phyloP scores from a whole-genome alignment of 2,797 vertebrate genomes.

The Australoheros facetus region DNA sequence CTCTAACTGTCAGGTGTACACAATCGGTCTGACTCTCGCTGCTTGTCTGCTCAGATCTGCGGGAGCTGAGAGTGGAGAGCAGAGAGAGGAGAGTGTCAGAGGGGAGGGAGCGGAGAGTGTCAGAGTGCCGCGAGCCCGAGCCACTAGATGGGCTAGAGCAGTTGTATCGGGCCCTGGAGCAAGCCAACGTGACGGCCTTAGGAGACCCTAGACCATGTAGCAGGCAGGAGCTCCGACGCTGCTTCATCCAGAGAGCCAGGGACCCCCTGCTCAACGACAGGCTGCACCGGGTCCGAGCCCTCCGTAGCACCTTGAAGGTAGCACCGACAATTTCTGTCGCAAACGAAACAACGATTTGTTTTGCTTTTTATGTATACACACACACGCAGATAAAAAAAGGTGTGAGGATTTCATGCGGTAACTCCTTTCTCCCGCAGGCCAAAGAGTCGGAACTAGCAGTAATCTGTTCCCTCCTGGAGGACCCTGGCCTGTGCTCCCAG shows the following conservation, averaged over 20 bases:
- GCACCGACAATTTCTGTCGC: constrained; percentile 9
- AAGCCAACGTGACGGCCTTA: constrained; percentile 84
- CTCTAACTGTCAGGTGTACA: neutral
- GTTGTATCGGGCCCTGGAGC: constrained; percentile 86
- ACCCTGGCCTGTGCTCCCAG: constrained; percentile 86
- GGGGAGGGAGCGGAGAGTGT: constrained; percentile 72
- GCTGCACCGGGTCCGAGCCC: constrained; percentile 87
- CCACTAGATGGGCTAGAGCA: constrained; percentile 83
- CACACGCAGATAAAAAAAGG: no score
- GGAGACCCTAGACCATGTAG: constrained; percentile 87
- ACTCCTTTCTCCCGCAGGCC: constrained; percentile 72
- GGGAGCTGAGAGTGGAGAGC: constrained; percentile 74
- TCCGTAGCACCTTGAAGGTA: constrained; percentile 92
- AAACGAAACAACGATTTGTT: neutral
- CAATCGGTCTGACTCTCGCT: constrained; percentile 15
- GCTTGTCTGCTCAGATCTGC: constrained; percentile 59
- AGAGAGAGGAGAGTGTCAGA: constrained; percentile 77
- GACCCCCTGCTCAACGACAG: constrained; percentile 90
- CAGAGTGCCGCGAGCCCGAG: constrained; percentile 78
- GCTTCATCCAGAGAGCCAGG: constrained; percentile 84
- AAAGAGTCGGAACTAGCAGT: constrained; percentile 88
- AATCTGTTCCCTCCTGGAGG: constrained; percentile 87
- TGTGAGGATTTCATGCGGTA: neutral
- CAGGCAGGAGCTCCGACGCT: constrained; percentile 86
- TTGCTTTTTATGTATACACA: rapidly evolving